Evolutionary conservation across 1,140 invertebrate genomes (phyloP).

Genomic region (Drosophila repletoides): DNA sequence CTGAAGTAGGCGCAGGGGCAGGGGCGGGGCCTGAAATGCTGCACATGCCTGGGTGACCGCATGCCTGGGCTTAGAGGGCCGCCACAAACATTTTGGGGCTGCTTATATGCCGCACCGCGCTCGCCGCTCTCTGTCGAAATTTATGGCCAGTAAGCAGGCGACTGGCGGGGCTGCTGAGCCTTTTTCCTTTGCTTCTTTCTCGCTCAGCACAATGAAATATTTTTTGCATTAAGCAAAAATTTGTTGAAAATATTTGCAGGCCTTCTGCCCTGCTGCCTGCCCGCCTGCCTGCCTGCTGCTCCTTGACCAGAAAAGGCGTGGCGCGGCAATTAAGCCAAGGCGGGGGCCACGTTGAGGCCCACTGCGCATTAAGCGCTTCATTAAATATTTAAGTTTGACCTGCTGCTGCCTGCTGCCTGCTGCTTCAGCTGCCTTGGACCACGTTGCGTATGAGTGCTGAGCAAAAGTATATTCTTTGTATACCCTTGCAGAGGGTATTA

Average conservation of each 20-base stretch:
- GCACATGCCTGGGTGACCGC: constrained; percentile 74
- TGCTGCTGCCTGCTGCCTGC: constrained; percentile 12
- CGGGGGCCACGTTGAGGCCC: constrained; percentile 30
- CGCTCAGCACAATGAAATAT: constrained; percentile 58
- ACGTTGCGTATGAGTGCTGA: constrained; percentile 62
- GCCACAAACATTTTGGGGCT: constrained; percentile 72
- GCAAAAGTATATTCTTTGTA: constrained; percentile 18
- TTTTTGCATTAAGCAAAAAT: constrained; percentile 77
- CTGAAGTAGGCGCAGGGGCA: too few species aligned
- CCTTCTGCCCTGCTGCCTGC: too few species aligned
- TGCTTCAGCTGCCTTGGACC: constrained; percentile 30
- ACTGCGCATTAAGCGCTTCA: constrained; percentile 72
- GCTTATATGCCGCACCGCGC: constrained; percentile 63
- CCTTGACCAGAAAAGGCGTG: constrained; percentile 36
- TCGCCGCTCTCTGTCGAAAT: constrained; percentile 46
- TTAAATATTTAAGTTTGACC: constrained; percentile 78
- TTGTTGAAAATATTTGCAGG: constrained; percentile 69
- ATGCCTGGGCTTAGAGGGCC: constrained; percentile 70
- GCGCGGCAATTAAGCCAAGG: constrained; percentile 58
- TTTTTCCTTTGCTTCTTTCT: constrained; percentile 9
- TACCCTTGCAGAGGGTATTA: too few species aligned
- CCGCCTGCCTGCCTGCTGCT: too few species aligned
- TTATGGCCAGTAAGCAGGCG: constrained; percentile 49
- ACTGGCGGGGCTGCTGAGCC: neutral
- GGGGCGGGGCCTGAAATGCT: constrained; percentile 70